These are phyloP conservation scores for Agonopterix arenella DNA, from an alignment of 2,888 invertebrate species.

Conservation along the genomic window DNA sequence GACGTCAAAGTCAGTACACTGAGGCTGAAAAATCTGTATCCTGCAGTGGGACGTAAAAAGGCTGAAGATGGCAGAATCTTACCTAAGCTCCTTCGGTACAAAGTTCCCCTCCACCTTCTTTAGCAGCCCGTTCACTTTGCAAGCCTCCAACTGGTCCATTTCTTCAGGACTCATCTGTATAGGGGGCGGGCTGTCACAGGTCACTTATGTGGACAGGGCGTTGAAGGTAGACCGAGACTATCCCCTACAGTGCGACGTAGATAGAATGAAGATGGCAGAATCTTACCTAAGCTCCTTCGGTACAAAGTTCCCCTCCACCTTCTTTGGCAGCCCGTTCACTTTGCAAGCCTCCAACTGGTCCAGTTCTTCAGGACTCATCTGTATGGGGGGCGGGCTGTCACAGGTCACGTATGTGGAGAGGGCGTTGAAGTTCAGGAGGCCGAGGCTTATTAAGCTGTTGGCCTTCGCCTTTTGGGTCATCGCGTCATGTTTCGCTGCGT, in stretches of 20 bases:
- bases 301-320: slow-evolving; percentile 82
- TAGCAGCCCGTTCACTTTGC: slow-evolving; percentile 84
- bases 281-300: slow-evolving; percentile 76
- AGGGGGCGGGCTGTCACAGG: slow-evolving; percentile 89
- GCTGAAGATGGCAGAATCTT: too few relatives aligned
- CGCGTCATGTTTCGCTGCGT: slow-evolving; percentile 47
- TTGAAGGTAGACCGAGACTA: slow-evolving; percentile 64
- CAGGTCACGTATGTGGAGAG: slow-evolving; percentile 83
- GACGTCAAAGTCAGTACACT: too few relatives aligned
- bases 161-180: slow-evolving; percentile 89
- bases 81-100: slow-evolving; percentile 81
- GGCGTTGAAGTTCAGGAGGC: slow-evolving; percentile 65
- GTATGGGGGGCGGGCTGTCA: slow-evolving; percentile 88
- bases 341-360: slow-evolving; percentile 84
- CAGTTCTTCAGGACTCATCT: slow-evolving; percentile 86
- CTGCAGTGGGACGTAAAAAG: too few relatives aligned
- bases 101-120: slow-evolving; percentile 81
- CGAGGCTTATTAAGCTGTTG: slow-evolving; percentile 47
- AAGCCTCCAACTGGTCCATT: slow-evolving; percentile 82
- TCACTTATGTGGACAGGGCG: slow-evolving; percentile 79
- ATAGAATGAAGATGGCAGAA: too few relatives aligned
- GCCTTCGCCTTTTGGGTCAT: slow-evolving; percentile 52
- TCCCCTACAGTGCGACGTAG: too few relatives aligned
- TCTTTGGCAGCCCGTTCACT: slow-evolving; percentile 82
- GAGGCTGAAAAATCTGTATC: too few relatives aligned